phyloP scores from a whole-genome alignment of 2,797 vertebrate genomes.

The Tympanoctomys barrerae region DNA sequence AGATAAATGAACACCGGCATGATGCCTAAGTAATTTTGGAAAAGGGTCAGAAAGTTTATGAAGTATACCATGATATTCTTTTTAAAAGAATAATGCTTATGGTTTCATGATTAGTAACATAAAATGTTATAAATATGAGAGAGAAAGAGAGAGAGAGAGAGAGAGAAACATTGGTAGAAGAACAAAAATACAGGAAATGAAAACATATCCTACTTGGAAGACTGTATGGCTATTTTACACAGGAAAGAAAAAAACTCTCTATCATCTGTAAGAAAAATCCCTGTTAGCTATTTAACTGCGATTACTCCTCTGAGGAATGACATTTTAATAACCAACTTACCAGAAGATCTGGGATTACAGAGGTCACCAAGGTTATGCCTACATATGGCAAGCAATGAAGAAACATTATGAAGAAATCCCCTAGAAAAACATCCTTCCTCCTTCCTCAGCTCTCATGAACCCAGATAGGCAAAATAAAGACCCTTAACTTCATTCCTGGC shows the following conservation, averaged over 20 bases:
- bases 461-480: conserved; percentile 36
- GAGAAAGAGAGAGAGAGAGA: not conserved
- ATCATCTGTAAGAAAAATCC: not conserved
- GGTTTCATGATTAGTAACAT: conserved; percentile 24
- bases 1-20: conserved; percentile 42
- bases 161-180: not conserved
- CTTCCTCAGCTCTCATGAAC: conserved; percentile 47
- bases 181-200: not conserved
- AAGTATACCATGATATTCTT: not conserved
- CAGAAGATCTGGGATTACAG: conserved; percentile 12
- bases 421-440: conserved; percentile 18
- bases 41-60: conserved; percentile 19
- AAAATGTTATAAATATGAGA: not conserved
- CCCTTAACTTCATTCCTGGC: conserved; percentile 17
- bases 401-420: conserved; percentile 56
- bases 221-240: not conserved
- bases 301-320: conserved; percentile 40
- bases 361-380: conserved; percentile 41
- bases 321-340: conserved; percentile 65
- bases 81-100: not conserved
- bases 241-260: conserved; percentile 36
- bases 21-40: not conserved
- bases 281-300: conserved; percentile 25
- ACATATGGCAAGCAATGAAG: not conserved
- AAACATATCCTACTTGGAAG: conserved; percentile 10